Evolutionary conservation across 2,888 invertebrate species (phyloP).

Genomic region (Tetragnatha montana): DNA sequence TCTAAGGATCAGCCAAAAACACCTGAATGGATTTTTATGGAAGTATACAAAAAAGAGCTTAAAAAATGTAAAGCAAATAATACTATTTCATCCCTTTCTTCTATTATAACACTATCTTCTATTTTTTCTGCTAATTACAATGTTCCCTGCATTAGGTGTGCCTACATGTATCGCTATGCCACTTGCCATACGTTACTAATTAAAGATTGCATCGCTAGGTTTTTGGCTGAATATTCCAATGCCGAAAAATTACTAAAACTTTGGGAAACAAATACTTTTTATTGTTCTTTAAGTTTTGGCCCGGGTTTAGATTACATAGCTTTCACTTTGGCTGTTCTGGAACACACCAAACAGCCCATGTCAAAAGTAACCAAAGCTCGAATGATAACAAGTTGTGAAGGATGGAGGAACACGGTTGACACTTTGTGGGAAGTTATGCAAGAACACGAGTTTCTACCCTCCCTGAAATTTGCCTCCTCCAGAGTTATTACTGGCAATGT

Average conservation of each 20-base stretch:
- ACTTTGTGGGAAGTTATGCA: conserved; percentile 9
- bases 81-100: no score
- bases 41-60: no score
- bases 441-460: not conserved
- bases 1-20: no score
- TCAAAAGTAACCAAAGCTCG: conserved; percentile 11
- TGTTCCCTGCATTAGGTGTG: conserved; percentile 21
- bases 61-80: no score
- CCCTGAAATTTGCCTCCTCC: not conserved
- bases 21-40: no score
- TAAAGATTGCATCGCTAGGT: conserved; percentile 20
- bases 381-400: conserved; percentile 35
- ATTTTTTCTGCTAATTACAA: no score
- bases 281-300: conserved; percentile 42
- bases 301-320: conserved; percentile 54
- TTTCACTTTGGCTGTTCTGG: conserved; percentile 10
- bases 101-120: no score
- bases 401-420: conserved; percentile 39
- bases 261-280: not conserved
- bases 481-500: not conserved
- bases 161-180: conserved; percentile 38
- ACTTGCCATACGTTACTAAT: not conserved
- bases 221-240: conserved; percentile 4
- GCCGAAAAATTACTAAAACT: not conserved
- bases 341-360: not conserved